A percentile compares a stretch with the other conserved stretches of the same genome.
These are phyloP conservation scores for Cyclopterus lumpus DNA, from an alignment of 2,797 vertebrate species.

Conservation along the genomic window DNA sequence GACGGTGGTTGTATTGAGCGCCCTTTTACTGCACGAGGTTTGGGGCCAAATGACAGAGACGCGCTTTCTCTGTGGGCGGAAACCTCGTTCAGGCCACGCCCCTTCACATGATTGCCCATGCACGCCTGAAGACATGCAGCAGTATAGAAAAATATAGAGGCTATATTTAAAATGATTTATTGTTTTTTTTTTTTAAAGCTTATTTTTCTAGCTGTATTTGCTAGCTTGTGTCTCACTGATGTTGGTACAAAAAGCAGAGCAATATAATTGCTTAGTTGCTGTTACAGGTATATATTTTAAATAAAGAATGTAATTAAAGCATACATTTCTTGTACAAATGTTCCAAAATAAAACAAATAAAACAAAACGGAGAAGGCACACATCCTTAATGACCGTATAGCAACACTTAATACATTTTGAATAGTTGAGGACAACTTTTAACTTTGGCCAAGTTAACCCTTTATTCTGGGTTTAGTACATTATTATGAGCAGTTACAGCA, in stretches of 20 bases:
- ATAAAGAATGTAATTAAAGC: not conserved
- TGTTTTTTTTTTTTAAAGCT: not conserved
- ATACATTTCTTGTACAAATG: accelerated
- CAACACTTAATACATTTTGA: not conserved
- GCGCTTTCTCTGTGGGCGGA: constrained; percentile 73
- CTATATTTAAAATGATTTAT: not conserved
- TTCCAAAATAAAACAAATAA: not conserved
- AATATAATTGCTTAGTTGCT: not conserved
- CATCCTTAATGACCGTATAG: not conserved
- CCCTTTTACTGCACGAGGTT: constrained; percentile 67
- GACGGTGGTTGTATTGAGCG: constrained; percentile 68
- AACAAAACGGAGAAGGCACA: not conserved
- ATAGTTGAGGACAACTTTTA: not conserved
- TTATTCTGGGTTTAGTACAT: not conserved
- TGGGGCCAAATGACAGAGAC: constrained; percentile 57
- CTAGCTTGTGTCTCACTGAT: not conserved
- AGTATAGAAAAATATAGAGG: not conserved
- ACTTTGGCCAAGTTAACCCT: not conserved
- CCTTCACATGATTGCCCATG: not conserved
- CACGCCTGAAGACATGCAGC: not conserved
- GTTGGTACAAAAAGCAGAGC: not conserved
- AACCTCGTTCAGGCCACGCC: constrained; percentile 55
- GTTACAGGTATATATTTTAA: not conserved
- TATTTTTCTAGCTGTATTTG: not conserved
- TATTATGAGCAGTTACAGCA: not conserved